phyloP scores from a whole-genome alignment of 1,140 invertebrate species.

The Yoshiicerus persimilis region DNA sequence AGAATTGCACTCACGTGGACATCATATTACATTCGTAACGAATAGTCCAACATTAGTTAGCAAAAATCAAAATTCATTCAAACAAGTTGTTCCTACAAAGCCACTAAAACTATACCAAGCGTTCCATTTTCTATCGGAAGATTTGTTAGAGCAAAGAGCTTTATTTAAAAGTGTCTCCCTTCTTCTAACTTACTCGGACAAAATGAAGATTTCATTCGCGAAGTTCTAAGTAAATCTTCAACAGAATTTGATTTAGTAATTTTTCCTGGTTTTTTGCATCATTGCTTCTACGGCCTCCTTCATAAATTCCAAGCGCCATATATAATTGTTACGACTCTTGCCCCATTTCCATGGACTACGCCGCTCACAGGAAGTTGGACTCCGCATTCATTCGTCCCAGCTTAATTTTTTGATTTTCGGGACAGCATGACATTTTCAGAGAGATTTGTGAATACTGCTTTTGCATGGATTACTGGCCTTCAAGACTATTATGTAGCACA shows the following conservation, averaged over 20 bases:
- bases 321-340: constrained; percentile 54
- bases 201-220: constrained; percentile 54
- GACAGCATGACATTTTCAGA: no score
- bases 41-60: no score
- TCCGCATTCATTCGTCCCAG: background rate
- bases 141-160: no score
- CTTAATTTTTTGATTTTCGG: constrained; percentile 50
- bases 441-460: no score
- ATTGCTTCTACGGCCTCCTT: constrained; percentile 52
- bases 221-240: no score
- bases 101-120: constrained; percentile 36
- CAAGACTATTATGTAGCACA: background rate
- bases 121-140: background rate
- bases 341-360: constrained; percentile 50
- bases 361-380: background rate
- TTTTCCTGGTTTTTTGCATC: constrained; percentile 57
- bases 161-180: background rate
- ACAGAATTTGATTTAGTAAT: constrained; percentile 67
- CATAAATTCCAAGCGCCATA: constrained; percentile 54
- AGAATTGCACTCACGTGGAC: no score
- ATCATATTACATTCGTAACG: no score
- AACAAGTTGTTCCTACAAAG: constrained; percentile 41
- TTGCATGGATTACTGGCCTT: background rate
- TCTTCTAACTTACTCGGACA: constrained; percentile 45
- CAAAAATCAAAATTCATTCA: background rate